phyloP scores from a whole-genome alignment of 2,888 invertebrate genomes.

The Drosophila vallismaia region DNA sequence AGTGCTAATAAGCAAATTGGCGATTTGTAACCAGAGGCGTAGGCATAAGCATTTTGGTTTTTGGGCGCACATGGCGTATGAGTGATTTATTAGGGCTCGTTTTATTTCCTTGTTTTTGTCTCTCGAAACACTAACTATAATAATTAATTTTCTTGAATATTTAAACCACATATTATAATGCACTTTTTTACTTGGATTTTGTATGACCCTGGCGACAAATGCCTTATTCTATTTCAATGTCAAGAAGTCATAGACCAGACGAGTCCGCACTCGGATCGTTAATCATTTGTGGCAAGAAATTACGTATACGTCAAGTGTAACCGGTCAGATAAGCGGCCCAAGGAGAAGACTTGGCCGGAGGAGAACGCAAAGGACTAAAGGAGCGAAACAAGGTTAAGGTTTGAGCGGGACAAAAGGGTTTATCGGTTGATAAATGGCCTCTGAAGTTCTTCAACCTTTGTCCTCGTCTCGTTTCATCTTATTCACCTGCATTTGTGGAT shows the following conservation, averaged over 20 bases:
- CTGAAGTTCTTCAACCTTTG: conserved; percentile 27
- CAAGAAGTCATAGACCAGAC: conserved; percentile 45
- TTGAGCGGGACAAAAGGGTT: conserved; percentile 53
- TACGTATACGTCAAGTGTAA: conserved; percentile 76
- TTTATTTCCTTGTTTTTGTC: neutral
- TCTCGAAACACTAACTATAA: neutral
- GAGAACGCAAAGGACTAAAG: neutral
- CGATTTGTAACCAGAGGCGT: neutral
- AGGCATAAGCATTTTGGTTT: neutral
- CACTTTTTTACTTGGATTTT: conserved; percentile 5
- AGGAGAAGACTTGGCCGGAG: neutral
- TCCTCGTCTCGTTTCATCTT: conserved; percentile 6
- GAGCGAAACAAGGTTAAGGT: conserved; percentile 46
- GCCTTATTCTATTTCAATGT: conserved; percentile 36
- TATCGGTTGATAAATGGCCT: conserved; percentile 69
- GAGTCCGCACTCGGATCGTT: conserved; percentile 55
- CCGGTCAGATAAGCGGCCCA: conserved; percentile 67
- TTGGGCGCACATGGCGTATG: neutral
- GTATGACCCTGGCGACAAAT: conserved; percentile 27
- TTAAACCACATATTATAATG: neutral
- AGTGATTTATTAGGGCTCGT: too few relatives aligned
- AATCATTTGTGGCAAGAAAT: conserved; percentile 66
- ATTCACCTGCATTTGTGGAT: conserved; percentile 31
- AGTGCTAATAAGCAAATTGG: conserved; percentile 23
- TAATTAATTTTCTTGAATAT: neutral